Conservation (phyloP, 2,113 vertebrate genomes). For the Corapipo altera region DNA sequence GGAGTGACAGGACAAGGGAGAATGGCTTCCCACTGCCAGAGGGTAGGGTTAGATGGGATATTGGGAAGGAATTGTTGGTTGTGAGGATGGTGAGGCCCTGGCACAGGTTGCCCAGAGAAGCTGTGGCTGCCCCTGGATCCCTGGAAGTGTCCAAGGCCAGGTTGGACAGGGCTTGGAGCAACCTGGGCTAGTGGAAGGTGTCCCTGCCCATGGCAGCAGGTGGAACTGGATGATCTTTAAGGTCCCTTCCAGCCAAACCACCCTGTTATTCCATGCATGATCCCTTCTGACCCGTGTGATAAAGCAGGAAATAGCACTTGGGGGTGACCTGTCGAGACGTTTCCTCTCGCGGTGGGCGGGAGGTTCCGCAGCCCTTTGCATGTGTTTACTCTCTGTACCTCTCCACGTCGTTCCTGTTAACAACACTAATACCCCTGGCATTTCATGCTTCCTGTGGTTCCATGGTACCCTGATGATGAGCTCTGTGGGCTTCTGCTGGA, state of each 20-base stretch:
- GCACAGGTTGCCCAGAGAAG: neutral
- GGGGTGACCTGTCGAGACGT: neutral
- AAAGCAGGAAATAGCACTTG: neutral
- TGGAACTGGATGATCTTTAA: neutral
- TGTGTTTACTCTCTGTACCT: neutral
- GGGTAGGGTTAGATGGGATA: accelerated
- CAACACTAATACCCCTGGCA: neutral
- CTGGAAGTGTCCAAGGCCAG: neutral
- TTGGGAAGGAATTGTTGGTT: accelerated
- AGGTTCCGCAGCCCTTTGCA: neutral
- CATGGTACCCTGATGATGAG: neutral
- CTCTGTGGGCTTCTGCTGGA: constrained; percentile 15
- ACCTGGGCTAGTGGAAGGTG: accelerated
- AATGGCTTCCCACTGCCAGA: neutral
- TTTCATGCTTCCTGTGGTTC: neutral
- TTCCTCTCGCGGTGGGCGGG: neutral
- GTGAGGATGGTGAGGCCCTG: accelerated
- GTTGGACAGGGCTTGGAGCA: accelerated
- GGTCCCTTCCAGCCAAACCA: neutral
- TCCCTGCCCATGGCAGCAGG: neutral
- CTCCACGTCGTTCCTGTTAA: neutral
- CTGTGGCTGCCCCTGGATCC: neutral
- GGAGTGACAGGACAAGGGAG: neutral
- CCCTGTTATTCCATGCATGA: neutral
- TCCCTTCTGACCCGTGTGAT: neutral